These are phyloP conservation scores for Eleginops maclovinus DNA, from an alignment of 2,113 vertebrate species.

Conservation along the genomic window DNA sequence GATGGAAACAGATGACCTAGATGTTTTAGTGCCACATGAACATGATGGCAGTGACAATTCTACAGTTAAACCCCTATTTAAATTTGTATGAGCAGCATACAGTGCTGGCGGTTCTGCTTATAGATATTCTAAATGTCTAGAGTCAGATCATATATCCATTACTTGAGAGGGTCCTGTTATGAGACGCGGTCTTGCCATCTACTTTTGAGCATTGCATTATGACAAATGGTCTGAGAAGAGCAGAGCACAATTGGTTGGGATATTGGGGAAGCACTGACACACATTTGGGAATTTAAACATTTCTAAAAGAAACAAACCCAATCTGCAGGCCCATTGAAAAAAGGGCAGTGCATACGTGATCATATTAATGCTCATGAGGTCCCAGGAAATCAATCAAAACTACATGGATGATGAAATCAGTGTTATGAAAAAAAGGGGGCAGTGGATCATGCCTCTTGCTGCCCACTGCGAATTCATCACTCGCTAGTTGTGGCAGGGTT, in stretches of 20 bases:
- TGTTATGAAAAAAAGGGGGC: neutral
- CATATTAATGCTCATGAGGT: neutral
- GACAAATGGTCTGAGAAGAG: slow-evolving; percentile 15
- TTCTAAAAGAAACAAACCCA: slow-evolving; percentile 18
- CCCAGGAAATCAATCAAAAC: slow-evolving; percentile 15
- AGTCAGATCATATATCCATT: slow-evolving; percentile 21
- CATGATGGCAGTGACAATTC: slow-evolving; percentile 10
- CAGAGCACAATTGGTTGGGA: neutral
- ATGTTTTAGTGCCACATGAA: slow-evolving; percentile 25
- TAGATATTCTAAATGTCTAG: slow-evolving; percentile 28
- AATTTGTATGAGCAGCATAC: slow-evolving; percentile 10
- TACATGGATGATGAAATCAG: slow-evolving; percentile 7
- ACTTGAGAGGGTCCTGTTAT: slow-evolving; percentile 31
- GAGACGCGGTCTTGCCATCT: slow-evolving; percentile 39
- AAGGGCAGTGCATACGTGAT: neutral
- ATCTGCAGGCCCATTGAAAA: neutral
- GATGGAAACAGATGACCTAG: slow-evolving; percentile 38
- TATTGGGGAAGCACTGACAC: neutral
- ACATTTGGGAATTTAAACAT: slow-evolving; percentile 20
- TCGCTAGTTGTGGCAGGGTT: slow-evolving; percentile 8
- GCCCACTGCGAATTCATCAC: slow-evolving; percentile 14
- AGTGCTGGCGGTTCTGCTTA: slow-evolving; percentile 1
- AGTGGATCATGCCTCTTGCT: slow-evolving; percentile 4
- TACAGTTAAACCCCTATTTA: slow-evolving; percentile 17
- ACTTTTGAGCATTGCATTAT: neutral